Evolutionary conservation across 2,113 vertebrate species (phyloP).

Genomic region (Prinia subflava): DNA sequence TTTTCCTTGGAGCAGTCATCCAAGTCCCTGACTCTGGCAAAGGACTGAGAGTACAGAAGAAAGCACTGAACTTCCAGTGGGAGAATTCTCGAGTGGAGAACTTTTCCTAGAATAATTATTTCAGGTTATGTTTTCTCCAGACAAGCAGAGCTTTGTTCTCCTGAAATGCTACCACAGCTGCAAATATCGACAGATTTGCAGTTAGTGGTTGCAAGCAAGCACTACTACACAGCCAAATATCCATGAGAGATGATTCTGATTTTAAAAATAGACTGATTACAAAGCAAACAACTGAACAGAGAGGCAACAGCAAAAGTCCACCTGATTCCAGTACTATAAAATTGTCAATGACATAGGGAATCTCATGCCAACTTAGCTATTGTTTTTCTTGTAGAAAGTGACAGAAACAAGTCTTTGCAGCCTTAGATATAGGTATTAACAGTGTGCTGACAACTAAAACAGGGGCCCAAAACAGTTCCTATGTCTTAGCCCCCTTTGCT

Average conservation of each 20-base stretch:
- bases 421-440: neutral
- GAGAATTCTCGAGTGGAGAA: no score
- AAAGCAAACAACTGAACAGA: neutral
- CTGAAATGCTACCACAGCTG: no score
- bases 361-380: neutral
- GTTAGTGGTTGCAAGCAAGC: no score
- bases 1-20: no score
- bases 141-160: no score
- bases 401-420: neutral
- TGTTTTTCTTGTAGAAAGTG: neutral
- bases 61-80: no score
- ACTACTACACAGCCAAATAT: neutral
- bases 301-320: neutral
- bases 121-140: no score
- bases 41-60: no score
- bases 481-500: rapidly evolving
- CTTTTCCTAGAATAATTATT: no score
- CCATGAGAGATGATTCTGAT: neutral
- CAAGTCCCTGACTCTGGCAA: no score
- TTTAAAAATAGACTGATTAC: conserved; percentile 18
- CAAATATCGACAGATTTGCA: no score
- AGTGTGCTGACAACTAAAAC: neutral
- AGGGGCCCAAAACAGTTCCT: neutral
- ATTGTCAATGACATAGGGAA: neutral
- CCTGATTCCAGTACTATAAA: neutral